These are phyloP conservation scores for Toxotes chatareus DNA, from an alignment of 2,113 vertebrate genomes.

Conservation along the genomic window DNA sequence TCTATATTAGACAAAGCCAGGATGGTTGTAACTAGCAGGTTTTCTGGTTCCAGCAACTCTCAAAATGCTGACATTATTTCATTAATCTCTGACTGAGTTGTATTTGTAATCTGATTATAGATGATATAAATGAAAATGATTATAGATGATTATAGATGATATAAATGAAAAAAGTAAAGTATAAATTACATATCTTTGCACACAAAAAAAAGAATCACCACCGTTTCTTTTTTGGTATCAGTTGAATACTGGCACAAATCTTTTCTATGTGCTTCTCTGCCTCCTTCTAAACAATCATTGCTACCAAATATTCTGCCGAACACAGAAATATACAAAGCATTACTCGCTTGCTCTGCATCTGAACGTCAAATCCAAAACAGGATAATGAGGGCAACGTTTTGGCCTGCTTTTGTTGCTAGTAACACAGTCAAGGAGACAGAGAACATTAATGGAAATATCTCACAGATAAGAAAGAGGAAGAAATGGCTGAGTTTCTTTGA, in stretches of 20 bases:
- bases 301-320: neutral
- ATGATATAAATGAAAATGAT: neutral
- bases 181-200: neutral
- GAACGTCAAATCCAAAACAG: conserved; percentile 44
- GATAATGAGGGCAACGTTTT: conserved; percentile 48
- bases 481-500: conserved; percentile 21
- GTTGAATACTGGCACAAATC: neutral
- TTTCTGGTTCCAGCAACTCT: neutral
- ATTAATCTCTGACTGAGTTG: neutral
- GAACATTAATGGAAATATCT: conserved; percentile 48
- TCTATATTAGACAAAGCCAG: neutral
- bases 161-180: neutral
- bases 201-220: neutral
- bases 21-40: neutral
- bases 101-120: neutral
- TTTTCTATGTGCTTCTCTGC: neutral
- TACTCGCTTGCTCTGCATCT: conserved; percentile 13
- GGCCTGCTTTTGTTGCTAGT: conserved; percentile 32
- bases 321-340: conserved; percentile 29
- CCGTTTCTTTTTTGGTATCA: neutral
- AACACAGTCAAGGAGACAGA: conserved; percentile 33
- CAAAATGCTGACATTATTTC: neutral
- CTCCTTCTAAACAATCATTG: neutral
- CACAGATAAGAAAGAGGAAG: conserved; percentile 28
- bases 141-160: too few relatives aligned